These are phyloP conservation scores for Brachyhypopomus occidentalis DNA, from an alignment of 2,113 vertebrate species.

Conservation along the genomic window DNA sequence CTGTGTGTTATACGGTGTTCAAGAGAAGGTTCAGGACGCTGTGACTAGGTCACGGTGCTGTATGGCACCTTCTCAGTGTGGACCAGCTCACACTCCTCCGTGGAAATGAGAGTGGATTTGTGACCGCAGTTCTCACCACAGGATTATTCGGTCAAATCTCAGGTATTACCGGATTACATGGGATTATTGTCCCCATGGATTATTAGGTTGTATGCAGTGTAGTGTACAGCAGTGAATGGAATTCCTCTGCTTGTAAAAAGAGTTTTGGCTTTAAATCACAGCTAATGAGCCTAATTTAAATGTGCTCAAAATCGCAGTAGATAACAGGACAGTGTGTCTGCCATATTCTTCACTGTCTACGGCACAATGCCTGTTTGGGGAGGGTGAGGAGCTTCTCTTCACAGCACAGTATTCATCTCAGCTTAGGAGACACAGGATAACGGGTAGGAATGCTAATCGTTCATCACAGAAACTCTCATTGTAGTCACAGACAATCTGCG, in stretches of 20 bases:
- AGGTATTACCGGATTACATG: slow-evolving; percentile 67
- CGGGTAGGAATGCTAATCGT: background rate
- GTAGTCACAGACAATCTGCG: background rate
- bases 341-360: background rate
- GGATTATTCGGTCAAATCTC: slow-evolving; percentile 68
- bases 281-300: slow-evolving; percentile 19
- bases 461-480: background rate
- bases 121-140: slow-evolving; percentile 63
- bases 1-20: background rate
- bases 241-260: slow-evolving; percentile 6
- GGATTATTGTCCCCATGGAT: slow-evolving; percentile 67
- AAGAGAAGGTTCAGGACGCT: background rate
- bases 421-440: background rate
- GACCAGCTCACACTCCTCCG: background rate
- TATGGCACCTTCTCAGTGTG: slow-evolving; percentile 3
- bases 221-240: background rate
- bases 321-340: background rate
- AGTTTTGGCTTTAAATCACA: background rate
- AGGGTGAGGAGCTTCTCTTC: background rate
- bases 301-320: background rate
- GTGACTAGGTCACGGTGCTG: background rate
- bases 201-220: slow-evolving; percentile 44
- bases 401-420: background rate
- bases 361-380: background rate
- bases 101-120: slow-evolving; percentile 58